Percentiles rank a stretch among this genome's conserved stretches.
These are phyloP conservation scores for Drosophila flavopinicola DNA, from an alignment of 2,888 invertebrate species.

Conservation along the genomic window DNA sequence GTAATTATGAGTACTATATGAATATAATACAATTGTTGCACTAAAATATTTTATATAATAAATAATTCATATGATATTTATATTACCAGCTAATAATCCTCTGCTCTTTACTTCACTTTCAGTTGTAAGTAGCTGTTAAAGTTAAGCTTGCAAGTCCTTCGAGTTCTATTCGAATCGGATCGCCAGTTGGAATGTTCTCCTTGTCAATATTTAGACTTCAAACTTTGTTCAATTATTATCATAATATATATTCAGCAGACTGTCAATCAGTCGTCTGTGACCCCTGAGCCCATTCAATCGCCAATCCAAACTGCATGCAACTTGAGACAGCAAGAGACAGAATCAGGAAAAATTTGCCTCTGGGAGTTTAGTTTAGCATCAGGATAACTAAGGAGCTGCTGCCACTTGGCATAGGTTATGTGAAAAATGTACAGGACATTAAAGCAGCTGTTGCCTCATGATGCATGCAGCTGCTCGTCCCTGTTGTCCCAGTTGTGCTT, in stretches of 20 bases:
- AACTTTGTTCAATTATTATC: conserved; percentile 28
- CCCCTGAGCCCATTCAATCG: conserved; percentile 1
- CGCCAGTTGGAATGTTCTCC: neutral
- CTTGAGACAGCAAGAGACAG: conserved; percentile 29
- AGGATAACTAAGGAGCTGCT: conserved; percentile 31
- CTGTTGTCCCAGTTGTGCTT: conserved; percentile 4
- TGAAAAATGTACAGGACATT: conserved; percentile 57
- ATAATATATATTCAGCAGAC: conserved; percentile 28
- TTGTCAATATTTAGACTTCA: neutral
- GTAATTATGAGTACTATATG: neutral
- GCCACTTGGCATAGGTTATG: conserved; percentile 46
- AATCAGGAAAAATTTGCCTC: conserved; percentile 56
- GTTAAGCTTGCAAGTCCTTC: too few relatives aligned
- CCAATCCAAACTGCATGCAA: conserved; percentile 27
- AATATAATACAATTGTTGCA: neutral
- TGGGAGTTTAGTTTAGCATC: conserved; percentile 37
- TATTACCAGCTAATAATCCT: too few relatives aligned
- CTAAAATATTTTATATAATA: neutral
- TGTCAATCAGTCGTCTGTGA: conserved; percentile 33
- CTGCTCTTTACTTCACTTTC: too few relatives aligned
- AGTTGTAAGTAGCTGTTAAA: too few relatives aligned
- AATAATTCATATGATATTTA: too few relatives aligned
- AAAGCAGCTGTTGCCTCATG: conserved; percentile 37
- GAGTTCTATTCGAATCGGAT: too few relatives aligned
- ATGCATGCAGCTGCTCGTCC: conserved; percentile 33